A percentile compares a stretch with the other conserved stretches of the same genome.
Conservation (phyloP, 2,888 invertebrate species). For the Drepanosiphum platanoidis region DNA sequence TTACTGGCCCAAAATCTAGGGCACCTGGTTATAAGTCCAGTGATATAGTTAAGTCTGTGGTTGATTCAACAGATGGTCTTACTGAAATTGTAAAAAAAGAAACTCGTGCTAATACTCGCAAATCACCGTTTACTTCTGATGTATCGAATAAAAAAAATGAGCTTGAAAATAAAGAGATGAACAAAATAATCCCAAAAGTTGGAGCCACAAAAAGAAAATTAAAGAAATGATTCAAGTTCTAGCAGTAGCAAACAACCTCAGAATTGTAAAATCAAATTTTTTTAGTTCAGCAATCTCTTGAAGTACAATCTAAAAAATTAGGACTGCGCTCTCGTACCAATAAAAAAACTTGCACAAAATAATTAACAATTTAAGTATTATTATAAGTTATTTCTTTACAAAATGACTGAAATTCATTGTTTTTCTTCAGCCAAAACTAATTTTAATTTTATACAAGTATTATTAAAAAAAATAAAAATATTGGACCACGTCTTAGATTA, state of each 20-base stretch:
- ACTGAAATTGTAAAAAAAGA: background rate
- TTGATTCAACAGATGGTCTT: slow-evolving; percentile 12
- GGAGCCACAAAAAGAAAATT: slow-evolving; percentile 24
- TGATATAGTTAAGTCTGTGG: slow-evolving; percentile 21
- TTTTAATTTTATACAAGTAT: too few relatives aligned
- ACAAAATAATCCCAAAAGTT: background rate
- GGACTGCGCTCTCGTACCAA: slow-evolving; percentile 33
- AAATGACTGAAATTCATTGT: too few relatives aligned
- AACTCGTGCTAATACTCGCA: slow-evolving; percentile 9
- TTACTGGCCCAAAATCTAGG: too few relatives aligned
- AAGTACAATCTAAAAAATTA: background rate
- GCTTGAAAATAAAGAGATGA: slow-evolving; percentile 9
- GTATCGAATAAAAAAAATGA: slow-evolving; percentile 9
- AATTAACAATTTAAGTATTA: too few relatives aligned
- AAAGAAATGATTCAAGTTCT: slow-evolving; percentile 40
- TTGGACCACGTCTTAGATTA: too few relatives aligned
- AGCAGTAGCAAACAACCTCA: slow-evolving; percentile 32
- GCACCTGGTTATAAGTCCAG: slow-evolving; percentile 8
- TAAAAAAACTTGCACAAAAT: slow-evolving; percentile 27
- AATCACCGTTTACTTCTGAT: slow-evolving; percentile 29
- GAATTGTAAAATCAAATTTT: background rate
- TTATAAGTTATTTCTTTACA: too few relatives aligned
- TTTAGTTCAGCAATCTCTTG: slow-evolving; percentile 37
- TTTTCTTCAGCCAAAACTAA: too few relatives aligned
- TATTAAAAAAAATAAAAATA: too few relatives aligned